These are phyloP conservation scores for Ips typographus DNA, from an alignment of 1,140 invertebrate genomes.

Conservation along the genomic window DNA sequence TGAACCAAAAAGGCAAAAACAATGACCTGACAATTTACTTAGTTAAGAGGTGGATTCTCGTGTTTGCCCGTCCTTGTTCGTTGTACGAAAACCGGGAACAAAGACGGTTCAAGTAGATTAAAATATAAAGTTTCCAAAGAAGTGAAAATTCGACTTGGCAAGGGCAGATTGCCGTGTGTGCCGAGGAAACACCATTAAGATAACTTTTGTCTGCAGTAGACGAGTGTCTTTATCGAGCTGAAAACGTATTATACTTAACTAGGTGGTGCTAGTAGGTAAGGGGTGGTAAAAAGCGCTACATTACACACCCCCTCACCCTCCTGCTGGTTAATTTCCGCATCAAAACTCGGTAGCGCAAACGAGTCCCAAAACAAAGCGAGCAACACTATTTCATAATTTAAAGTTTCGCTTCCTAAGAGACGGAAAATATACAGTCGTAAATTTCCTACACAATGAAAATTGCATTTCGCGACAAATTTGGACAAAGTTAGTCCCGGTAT, in stretches of 20 bases:
- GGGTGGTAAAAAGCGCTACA: not conserved
- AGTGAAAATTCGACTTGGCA: not conserved
- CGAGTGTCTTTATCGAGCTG: not conserved
- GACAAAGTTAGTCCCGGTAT: slow-evolving; percentile 26
- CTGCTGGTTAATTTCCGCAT: slow-evolving; percentile 13
- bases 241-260: slow-evolving; percentile 1
- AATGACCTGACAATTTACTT: too few relatives aligned
- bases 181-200: slow-evolving; percentile 4
- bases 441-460: slow-evolving; percentile 26
- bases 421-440: slow-evolving; percentile 20
- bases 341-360: slow-evolving; percentile 12
- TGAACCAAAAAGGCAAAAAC: too few relatives aligned
- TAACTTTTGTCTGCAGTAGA: slow-evolving; percentile 2
- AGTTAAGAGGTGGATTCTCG: too few relatives aligned
- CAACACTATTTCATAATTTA: slow-evolving; percentile 24
- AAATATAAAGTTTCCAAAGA: slow-evolving; percentile 14
- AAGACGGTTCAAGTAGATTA: slow-evolving; percentile 3
- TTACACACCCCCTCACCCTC: not conserved
- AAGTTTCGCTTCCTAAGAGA: slow-evolving; percentile 24
- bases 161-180: slow-evolving; percentile 11
- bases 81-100: not conserved
- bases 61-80: not conserved
- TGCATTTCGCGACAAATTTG: slow-evolving; percentile 29
- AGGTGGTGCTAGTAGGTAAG: not conserved
- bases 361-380: slow-evolving; percentile 19